Evolutionary conservation across 2,113 vertebrate genomes (phyloP).

Genomic region (Podarcis muralis): DNA sequence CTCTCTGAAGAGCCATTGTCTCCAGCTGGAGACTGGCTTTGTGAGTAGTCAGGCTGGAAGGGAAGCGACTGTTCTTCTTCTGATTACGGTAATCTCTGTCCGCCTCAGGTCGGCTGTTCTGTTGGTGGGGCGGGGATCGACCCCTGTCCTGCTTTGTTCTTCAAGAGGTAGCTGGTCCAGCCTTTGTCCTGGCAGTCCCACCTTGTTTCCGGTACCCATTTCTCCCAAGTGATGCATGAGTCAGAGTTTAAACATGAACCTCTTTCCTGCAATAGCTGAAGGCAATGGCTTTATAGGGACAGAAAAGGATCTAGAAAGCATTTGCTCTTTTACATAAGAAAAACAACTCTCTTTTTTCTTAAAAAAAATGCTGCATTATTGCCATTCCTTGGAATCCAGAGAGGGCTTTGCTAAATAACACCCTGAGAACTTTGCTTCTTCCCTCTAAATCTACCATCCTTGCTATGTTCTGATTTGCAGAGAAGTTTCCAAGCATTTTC

Average conservation of each 20-base stretch:
- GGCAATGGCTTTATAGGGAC: background rate
- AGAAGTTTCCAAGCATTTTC: background rate
- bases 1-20: background rate
- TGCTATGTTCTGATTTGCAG: background rate
- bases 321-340: background rate
- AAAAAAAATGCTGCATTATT: background rate
- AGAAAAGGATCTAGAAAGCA: background rate
- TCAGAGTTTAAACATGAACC: constrained; percentile 17
- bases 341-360: no score
- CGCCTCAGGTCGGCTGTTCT: background rate
- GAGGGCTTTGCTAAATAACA: background rate
- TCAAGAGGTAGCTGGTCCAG: background rate
- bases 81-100: background rate
- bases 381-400: background rate
- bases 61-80: background rate
- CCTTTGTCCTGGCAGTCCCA: background rate
- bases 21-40: background rate
- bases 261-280: no score
- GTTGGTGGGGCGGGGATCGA: background rate
- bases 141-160: background rate
- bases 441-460: background rate
- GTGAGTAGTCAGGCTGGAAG: background rate
- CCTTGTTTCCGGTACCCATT: constrained; percentile 24
- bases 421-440: background rate
- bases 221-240: constrained; percentile 33